A percentile compares a stretch with the other conserved stretches of the same genome.
These are phyloP conservation scores for Nasonia longicornis DNA, from an alignment of 1,140 invertebrate species.

Conservation along the genomic window DNA sequence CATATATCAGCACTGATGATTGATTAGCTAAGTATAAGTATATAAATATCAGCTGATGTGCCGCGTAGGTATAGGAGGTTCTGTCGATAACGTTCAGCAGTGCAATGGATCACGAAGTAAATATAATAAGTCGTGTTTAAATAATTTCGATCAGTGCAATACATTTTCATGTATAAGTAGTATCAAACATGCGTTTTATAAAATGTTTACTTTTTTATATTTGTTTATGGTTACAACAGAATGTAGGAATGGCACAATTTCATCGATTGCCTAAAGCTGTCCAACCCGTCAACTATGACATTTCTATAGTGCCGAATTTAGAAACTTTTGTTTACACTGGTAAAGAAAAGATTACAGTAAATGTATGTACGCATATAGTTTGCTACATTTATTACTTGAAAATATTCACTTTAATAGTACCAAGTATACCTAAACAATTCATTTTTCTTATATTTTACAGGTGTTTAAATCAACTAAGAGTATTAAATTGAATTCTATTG, in stretches of 20 bases:
- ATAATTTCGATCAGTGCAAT: background rate
- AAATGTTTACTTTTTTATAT: background rate
- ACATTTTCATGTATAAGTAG: background rate
- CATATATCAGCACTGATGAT: too few relatives aligned
- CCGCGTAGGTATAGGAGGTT: background rate
- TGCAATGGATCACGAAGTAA: background rate
- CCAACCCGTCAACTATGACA: slow-evolving; percentile 83
- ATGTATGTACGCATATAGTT: slow-evolving; percentile 73
- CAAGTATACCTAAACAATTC: background rate
- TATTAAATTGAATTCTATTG: slow-evolving; percentile 83
- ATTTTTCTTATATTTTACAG: slow-evolving; percentile 68
- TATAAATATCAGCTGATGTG: background rate
- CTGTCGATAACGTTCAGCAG: background rate
- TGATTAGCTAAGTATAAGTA: too few relatives aligned
- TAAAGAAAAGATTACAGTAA: slow-evolving; percentile 80
- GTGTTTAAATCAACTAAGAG: slow-evolving; percentile 76
- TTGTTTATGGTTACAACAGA: background rate
- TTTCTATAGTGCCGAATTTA: slow-evolving; percentile 84
- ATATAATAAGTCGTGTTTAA: background rate
- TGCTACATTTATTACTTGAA: background rate
- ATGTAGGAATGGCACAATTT: slow-evolving; percentile 69
- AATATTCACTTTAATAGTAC: background rate
- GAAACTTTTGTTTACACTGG: slow-evolving; percentile 86
- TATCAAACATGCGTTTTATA: background rate
- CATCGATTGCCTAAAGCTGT: slow-evolving; percentile 83